Percentiles rank a stretch among this genome's conserved stretches.
phyloP scores from a whole-genome alignment of 2,888 invertebrate genomes.

The Buathra laborator region DNA sequence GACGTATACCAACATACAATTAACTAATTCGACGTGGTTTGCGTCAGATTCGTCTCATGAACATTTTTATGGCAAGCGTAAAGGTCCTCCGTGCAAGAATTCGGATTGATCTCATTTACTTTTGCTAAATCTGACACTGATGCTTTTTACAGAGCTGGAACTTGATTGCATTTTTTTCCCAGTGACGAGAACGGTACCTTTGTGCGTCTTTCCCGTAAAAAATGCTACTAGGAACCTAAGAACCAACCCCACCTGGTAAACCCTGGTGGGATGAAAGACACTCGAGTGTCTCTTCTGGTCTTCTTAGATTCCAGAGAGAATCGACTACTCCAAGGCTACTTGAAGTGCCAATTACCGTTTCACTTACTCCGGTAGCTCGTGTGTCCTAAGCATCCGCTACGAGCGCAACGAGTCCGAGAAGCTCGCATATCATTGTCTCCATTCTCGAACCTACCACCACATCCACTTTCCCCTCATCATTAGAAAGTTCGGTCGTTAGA shows the following conservation, averaged over 20 bases:
- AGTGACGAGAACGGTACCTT: background rate
- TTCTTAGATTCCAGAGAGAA: slow-evolving; percentile 4
- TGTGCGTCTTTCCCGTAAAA: background rate
- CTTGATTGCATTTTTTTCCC: background rate
- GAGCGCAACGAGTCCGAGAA: slow-evolving; percentile 43
- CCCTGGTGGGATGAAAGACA: slow-evolving; percentile 6
- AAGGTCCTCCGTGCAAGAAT: no score
- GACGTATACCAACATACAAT: no score
- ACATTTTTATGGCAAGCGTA: no score
- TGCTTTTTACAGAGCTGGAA: no score
- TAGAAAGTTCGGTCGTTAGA: slow-evolving; percentile 62
- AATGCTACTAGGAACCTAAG: background rate
- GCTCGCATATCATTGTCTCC: slow-evolving; percentile 63
- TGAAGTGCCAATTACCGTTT: slow-evolving; percentile 55
- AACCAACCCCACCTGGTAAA: background rate
- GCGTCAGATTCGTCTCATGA: no score
- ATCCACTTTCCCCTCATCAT: slow-evolving; percentile 27
- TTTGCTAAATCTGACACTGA: no score
- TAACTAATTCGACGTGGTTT: no score
- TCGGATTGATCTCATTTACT: no score
- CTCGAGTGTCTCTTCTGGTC: slow-evolving; percentile 20
- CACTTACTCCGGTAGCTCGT: slow-evolving; percentile 21
- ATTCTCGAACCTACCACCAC: slow-evolving; percentile 11
- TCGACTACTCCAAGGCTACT: slow-evolving; percentile 22
- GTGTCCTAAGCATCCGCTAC: slow-evolving; percentile 4